Evolutionary conservation across 2,113 vertebrate species (phyloP).

Genomic region (Bujurquina vittata): DNA sequence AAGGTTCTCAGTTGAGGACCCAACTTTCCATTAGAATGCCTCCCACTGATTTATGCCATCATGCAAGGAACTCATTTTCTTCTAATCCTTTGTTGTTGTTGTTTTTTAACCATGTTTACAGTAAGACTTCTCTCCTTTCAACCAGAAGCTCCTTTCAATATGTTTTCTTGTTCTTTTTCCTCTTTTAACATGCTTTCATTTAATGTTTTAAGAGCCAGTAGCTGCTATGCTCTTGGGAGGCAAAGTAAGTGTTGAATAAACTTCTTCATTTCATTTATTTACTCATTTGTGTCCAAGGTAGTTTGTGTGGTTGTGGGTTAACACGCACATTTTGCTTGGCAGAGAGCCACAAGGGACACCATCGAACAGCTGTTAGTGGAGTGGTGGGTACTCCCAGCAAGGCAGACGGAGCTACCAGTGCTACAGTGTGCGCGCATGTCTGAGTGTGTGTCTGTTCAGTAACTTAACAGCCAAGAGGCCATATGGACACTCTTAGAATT

Average conservation of each 20-base stretch:
- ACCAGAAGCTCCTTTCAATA: slow-evolving; percentile 8
- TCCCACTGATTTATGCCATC: slow-evolving; percentile 69
- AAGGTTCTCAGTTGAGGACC: slow-evolving; percentile 26
- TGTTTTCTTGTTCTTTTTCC: not conserved
- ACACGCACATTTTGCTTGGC: slow-evolving; percentile 54
- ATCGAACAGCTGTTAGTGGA: slow-evolving; percentile 70
- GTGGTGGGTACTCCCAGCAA: slow-evolving; percentile 50
- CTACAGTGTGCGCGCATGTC: slow-evolving; percentile 5
- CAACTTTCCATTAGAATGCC: slow-evolving; percentile 67
- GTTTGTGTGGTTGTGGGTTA: slow-evolving; percentile 50
- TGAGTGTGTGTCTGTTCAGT: slow-evolving; percentile 2
- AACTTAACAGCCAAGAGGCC: slow-evolving; percentile 49
- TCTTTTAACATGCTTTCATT: slow-evolving; percentile 12
- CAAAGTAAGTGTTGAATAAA: slow-evolving; percentile 40
- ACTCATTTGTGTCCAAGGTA: slow-evolving; percentile 42
- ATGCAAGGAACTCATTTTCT: slow-evolving; percentile 62
- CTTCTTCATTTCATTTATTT: slow-evolving; percentile 57
- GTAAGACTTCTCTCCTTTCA: not conserved
- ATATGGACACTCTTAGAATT: slow-evolving; percentile 53
- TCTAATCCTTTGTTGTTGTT: slow-evolving; percentile 59
- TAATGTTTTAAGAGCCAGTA: slow-evolving; percentile 20
- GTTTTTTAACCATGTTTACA: slow-evolving; percentile 54
- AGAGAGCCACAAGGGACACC: slow-evolving; percentile 51
- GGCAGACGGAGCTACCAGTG: slow-evolving; percentile 52
- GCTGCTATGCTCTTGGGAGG: slow-evolving; percentile 15